Conservation (phyloP, 2,113 vertebrate species). For the Bubo blakistoni region DNA sequence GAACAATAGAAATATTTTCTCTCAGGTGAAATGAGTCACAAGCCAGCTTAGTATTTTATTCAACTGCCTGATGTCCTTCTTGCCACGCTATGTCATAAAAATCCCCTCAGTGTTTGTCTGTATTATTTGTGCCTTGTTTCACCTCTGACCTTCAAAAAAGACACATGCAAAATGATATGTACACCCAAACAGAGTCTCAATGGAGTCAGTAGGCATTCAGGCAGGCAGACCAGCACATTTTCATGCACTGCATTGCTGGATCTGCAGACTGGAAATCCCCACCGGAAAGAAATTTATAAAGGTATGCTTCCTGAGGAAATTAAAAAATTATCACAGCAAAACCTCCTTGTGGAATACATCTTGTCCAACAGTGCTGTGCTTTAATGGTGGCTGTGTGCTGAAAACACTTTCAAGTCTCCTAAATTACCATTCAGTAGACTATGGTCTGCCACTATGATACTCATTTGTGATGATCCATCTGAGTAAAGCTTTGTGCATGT, state of each 20-base stretch:
- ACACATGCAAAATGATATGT: neutral
- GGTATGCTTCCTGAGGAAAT: neutral
- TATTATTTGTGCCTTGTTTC: neutral
- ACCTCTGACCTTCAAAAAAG: neutral
- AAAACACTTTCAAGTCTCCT: neutral
- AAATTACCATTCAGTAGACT: neutral
- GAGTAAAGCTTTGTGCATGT: neutral
- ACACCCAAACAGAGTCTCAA: neutral
- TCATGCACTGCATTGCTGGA: neutral
- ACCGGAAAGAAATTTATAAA: neutral
- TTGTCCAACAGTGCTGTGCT: neutral
- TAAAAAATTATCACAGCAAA: neutral
- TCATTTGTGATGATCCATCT: neutral
- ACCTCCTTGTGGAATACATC: neutral
- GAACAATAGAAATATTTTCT: neutral
- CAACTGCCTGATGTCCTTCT: neutral
- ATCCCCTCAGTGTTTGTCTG: neutral
- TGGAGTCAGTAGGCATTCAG: neutral
- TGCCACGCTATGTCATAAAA: neutral
- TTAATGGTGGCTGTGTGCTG: neutral
- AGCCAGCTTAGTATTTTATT: neutral
- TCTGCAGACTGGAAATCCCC: neutral
- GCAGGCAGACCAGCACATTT: neutral
- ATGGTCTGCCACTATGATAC: neutral
- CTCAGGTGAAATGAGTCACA: neutral